phyloP scores from a whole-genome alignment of 1,140 invertebrate genomes.

The Chelonus insularis region DNA sequence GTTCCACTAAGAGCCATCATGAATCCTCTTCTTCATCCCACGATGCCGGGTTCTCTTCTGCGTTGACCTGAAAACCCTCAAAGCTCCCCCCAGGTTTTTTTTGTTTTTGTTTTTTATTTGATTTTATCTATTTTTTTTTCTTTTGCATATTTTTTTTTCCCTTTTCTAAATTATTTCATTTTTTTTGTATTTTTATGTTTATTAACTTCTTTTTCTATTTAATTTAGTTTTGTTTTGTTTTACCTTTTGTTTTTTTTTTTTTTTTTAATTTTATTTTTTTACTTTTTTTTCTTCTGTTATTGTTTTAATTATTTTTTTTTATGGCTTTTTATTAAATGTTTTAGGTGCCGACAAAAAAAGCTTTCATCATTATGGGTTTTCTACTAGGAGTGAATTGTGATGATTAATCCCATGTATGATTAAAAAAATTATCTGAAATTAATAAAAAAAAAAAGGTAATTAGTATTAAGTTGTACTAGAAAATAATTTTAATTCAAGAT shows the following conservation, averaged over 20 bases:
- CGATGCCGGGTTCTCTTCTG: conserved; percentile 16
- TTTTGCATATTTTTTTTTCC: not conserved
- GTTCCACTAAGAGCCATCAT: too few species aligned
- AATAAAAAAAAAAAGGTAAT: too few species aligned
- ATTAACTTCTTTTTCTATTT: not conserved
- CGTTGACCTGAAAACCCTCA: conserved; percentile 14
- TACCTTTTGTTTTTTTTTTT: not conserved
- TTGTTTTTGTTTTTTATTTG: conserved; percentile 16
- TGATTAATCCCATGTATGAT: too few species aligned
- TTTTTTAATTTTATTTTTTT: not conserved
- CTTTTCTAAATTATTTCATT: not conserved
- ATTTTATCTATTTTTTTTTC: conserved; percentile 13
- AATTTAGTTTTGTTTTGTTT: not conserved
- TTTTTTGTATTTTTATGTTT: not conserved
- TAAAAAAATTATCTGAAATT: too few species aligned
- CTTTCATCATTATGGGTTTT: too few species aligned
- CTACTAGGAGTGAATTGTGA: too few species aligned
- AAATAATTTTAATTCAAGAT: too few species aligned
- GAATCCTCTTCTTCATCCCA: too few species aligned
- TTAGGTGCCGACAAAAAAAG: not conserved
- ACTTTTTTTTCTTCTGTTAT: not conserved
- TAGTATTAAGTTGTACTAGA: too few species aligned
- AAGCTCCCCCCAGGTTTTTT: not conserved
- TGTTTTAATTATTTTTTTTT: not conserved
- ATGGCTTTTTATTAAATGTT: not conserved